Base-by-base conservation (phyloP, 2,113 vertebrate species). In the Cochlearius cochlearius region DNA sequence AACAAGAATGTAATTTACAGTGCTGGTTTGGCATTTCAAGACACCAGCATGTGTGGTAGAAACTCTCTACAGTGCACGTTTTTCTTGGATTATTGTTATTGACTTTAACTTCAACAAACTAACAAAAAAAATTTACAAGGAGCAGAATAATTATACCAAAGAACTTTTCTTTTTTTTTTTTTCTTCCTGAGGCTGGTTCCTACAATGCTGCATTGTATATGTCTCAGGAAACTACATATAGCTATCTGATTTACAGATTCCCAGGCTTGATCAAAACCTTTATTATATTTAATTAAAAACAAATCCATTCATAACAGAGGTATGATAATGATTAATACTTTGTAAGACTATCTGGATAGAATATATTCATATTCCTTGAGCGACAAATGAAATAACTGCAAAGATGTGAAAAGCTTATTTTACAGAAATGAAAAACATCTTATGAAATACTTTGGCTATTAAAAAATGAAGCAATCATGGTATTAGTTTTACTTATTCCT, bases 401-500 rank as follows among this genome's bases (percentile, higher is more conserved):
- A 89, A 94, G 36, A 86, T 73, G 12, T 60, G 12, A 76, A 94
- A 86, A 83, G 10, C 15, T 84, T 90, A 15, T 73, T 96, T 96
- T 86, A 64, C n/a, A 94, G 16, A 23, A 58, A n/a, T 21, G 3
- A 62, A 95, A 83, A 95, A 8, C 34, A 45, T 32, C 43, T 87
- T 92, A 81, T 27, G 7, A 88, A 92, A 71, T 59, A 77, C 11
- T 71, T 84, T 47, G 5, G 11, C 34, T 62, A 45, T 88, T 80
- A 72, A 71, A 86, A 88, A 76, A 53, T 55, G 17, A 84, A 85
- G 63, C 9, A 88, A 74, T 86, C 71, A 38, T 55, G 56, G 15
- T 55, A 64, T 94, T 94, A 87, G 6, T 91, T 93, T 78, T 86
- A 82, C 34, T 83, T 94, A 59, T 94, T 91, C 45, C 22, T 86